A percentile compares a stretch with the other conserved stretches of the same genome.
phyloP scores from a whole-genome alignment of 2,113 vertebrate species.

The Scomber japonicus region DNA sequence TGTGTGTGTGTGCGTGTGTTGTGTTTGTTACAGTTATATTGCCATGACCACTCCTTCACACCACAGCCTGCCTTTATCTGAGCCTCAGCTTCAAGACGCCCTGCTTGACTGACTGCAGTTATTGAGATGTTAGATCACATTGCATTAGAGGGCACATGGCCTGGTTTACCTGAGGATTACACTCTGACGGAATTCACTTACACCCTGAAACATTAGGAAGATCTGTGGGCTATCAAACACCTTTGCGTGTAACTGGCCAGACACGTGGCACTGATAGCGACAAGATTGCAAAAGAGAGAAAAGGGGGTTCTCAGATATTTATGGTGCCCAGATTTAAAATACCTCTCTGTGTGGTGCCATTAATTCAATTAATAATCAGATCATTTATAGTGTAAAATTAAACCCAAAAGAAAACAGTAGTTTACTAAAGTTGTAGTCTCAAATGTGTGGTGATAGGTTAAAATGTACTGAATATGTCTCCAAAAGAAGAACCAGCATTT shows the following conservation, averaged over 20 bases:
- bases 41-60: slow-evolving; percentile 30
- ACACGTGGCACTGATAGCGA: neutral
- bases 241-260: neutral
- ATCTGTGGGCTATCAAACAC: slow-evolving; percentile 3
- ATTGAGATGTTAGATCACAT: slow-evolving; percentile 57
- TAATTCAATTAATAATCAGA: neutral
- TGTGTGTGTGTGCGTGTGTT: neutral
- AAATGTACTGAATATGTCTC: too few species aligned
- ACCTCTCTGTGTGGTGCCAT: neutral
- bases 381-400: neutral
- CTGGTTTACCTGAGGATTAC: slow-evolving; percentile 52
- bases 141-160: slow-evolving; percentile 38
- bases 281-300: neutral
- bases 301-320: neutral
- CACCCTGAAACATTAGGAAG: slow-evolving; percentile 46
- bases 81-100: slow-evolving; percentile 3
- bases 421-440: too few species aligned
- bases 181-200: slow-evolving; percentile 55
- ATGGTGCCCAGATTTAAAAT: neutral
- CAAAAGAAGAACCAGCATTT: too few species aligned
- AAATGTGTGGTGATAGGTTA: too few species aligned
- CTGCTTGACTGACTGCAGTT: slow-evolving; percentile 50
- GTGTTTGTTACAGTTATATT: neutral
- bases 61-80: neutral
- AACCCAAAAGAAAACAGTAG: too few species aligned